Base-by-base conservation (phyloP, 2,113 vertebrate genomes). In the Petrocephalus zakoni region DNA sequence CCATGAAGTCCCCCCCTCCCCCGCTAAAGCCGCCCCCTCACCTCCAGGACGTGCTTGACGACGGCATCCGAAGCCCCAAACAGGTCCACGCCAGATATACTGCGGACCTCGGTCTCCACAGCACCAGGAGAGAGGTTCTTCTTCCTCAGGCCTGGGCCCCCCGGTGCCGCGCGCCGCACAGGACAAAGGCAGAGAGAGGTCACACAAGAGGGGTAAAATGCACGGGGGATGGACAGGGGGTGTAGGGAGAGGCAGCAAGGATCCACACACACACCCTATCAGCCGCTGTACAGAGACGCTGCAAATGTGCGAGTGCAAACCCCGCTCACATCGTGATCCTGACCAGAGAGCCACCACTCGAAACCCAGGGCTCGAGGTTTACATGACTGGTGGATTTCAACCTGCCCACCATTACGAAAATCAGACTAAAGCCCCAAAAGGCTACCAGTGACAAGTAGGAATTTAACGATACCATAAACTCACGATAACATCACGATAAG, bases 1-100 rank as follows among this genome's bases (percentile, higher is more conserved):
- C 11, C 46, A 8, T 21, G 51, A 15, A 61, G 13, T 9, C 52
- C 29, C 22, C 29, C 55, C 85, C 13, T 8, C 55, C 52, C 34
- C 1, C 2, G 9, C 85, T 22, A 13, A 86, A 17, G 53, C 85
- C 2, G 10, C 53, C 15, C 29, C 56, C 92, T 92, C 94, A 99
- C 98, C 98, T 99, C 98, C 0, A 99, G 96, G 0, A 99, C 98
- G 0, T 99, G 98, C 90, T 99, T 99, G 88, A 99, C 98, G 15
- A 99, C 97, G 0, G 98, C 98, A 46, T 99, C 98, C 0, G 98
- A 98, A 0, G 97, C 97, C 5, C 98, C 98, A 17, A 99, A 99
- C 55, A 99, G 93, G 91, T 99, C 98, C 4, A 99, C 98, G 0
- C 98, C 98, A 0, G 97, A 97, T 91, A 99, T 96, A 58, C 97